Base-by-base conservation (phyloP, 1,140 invertebrate genomes). In the Chymomyza costata region DNA sequence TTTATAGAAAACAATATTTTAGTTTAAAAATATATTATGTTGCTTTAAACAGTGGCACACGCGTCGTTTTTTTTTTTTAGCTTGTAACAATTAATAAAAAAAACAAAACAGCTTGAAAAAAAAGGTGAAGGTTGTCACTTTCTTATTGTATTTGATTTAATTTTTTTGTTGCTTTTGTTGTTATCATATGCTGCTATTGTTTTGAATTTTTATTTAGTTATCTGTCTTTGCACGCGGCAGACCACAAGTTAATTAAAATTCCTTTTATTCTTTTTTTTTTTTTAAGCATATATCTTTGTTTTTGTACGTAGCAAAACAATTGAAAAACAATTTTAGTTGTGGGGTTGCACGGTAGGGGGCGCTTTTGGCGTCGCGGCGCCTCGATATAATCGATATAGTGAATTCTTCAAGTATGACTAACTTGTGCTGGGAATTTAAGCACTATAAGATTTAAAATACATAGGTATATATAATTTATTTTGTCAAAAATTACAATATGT, bases 231-330 rank as follows among this genome's bases (percentile, higher is more conserved):
- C 49, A 40, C 50, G 38, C 35, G 21, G 40, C 46, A 41, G n/a
- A n/a, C n/a, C 40, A 57, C 61, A 68, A 70, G 46, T 76, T 78
- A 78, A 78, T 76, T 76, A 53, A 76, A 71, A 74, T 58, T 56
- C 61, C n/a, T 28, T 28, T 28, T 28, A 6, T 28, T 28, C 53
- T 56, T 34, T 45, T 40, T 31, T 54, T 40, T 37, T 54, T 65
- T 48, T 59, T 59, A 38, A 49, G n/a, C n/a, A 67, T 67, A 48
- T 55, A 28, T 51, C 37, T 61, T 37, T 45, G 13, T 14, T 53
- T 16, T 46, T 48, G n/a, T n/a, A n/a, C n/a, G n/a, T n/a, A n/a
- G n/a, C n/a, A 8, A 34, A 70, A 66, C 71, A 78, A 76, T 71
- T 78, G 73, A 56, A 78, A 78, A 67, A 46, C 71, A 49, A 78